Base-by-base conservation (phyloP, 2,888 invertebrate genomes). In the Coremacera marginata region DNA sequence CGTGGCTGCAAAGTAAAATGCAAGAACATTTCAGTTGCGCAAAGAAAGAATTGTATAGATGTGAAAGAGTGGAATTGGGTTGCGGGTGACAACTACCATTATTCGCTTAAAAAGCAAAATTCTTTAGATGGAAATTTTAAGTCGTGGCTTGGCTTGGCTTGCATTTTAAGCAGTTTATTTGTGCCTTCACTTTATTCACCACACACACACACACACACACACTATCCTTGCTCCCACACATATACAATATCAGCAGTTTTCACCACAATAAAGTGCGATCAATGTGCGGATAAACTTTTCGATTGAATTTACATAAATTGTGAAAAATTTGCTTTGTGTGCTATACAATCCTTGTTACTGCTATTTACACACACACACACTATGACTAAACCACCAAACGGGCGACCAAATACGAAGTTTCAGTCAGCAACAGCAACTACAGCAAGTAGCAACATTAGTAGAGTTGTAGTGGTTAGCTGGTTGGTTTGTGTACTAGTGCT, bases 291-390 rank as follows among this genome's bases (percentile, higher is more conserved):
- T 73, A 73, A 73, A 73, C 34, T 63, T 73, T 73, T 73, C 73
- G 63, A 73, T 73, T 73, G 73, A 73, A 73, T 73, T 73, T 73
- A 31, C 73, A 73, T 73, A 73, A 73, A 73, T 73, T 65, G 51
- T 73, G 51, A n/a, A 63, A 63, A 73, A 63, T 73, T 31, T 63
- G 16, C 16, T 25, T 19, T 37, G 8, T 16, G 49, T 22, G 31
- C n/a, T 57, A 34, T 51, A 52, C 37, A 37, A 27, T 68, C 44
- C 49, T 60, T n/a, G 57, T 70, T 55, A 4, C 60, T 70, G 27
- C 31, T 70, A 44, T 67, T 49, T 16, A 22, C 22, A 22, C 57
- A 57, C 22, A 57, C 19, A 7, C 57, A 19, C 19, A 57, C 55
- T n/a, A 5, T 2, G 14, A 52, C n/a, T 52, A 22, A 55, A 19